phyloP scores from a whole-genome alignment of 2,113 vertebrate genomes.

The Emydocephalus ijimae region DNA sequence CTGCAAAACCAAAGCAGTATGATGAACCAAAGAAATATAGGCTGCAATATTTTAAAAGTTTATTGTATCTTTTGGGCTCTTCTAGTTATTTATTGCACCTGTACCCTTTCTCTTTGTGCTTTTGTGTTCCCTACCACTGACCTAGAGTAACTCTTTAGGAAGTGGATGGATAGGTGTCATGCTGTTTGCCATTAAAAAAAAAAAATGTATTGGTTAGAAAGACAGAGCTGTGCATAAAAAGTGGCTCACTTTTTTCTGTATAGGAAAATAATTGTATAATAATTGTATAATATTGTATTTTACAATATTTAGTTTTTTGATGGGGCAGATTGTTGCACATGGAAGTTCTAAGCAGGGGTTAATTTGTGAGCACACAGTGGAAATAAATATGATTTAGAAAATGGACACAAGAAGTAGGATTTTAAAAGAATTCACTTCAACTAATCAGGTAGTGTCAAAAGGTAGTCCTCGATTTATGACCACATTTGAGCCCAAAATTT shows the following conservation, averaged over 20 bases:
- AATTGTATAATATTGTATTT: background rate
- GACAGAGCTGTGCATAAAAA: background rate
- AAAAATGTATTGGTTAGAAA: background rate
- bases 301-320: background rate
- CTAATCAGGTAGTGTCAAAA: background rate
- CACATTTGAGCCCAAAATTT: background rate
- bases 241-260: background rate
- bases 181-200: background rate
- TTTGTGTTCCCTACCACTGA: background rate
- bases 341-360: background rate
- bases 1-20: constrained; percentile 51
- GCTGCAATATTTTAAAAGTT: constrained; percentile 24
- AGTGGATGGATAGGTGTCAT: background rate
- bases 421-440: background rate
- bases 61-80: background rate
- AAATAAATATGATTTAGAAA: background rate
- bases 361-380: background rate
- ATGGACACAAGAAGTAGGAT: background rate
- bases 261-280: background rate
- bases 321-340: background rate
- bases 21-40: constrained; percentile 47
- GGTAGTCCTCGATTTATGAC: background rate
- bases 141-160: background rate
- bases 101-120: background rate
- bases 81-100: background rate